phyloP scores from a whole-genome alignment of 2,797 vertebrate genomes.

The Danio albolineatus region DNA sequence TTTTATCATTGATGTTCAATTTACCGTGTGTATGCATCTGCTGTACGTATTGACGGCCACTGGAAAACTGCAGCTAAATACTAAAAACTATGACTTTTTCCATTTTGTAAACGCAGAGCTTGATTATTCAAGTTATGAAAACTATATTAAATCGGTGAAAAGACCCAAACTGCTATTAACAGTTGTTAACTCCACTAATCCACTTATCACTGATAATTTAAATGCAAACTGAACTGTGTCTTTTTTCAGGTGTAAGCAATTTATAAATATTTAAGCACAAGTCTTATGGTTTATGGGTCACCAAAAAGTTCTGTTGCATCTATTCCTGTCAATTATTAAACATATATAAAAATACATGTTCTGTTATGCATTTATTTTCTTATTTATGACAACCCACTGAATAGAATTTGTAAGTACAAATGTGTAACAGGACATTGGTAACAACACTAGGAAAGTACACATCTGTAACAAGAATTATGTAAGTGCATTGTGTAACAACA shows the following conservation, averaged over 20 bases:
- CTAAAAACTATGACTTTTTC: background rate
- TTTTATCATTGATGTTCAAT: background rate
- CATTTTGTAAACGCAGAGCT: background rate
- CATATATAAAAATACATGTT: too few species aligned
- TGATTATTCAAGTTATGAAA: background rate
- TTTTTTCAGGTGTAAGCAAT: background rate
- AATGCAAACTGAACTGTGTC: background rate
- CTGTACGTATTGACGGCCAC: background rate
- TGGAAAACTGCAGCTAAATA: too few species aligned
- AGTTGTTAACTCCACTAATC: background rate
- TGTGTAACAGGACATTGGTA: too few species aligned
- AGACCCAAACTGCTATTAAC: background rate
- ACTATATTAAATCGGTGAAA: background rate
- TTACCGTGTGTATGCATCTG: background rate
- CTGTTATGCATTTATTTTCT: too few species aligned
- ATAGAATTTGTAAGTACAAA: too few species aligned
- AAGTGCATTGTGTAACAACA: too few species aligned
- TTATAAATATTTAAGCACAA: background rate
- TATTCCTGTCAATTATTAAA: background rate
- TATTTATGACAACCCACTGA: too few species aligned
- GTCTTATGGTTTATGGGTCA: background rate
- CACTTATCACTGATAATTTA: background rate
- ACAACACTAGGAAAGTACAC: too few species aligned
- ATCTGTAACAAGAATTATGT: too few species aligned
- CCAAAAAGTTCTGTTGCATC: background rate